These are phyloP conservation scores for Schizopygopsis malacanthus DNA, from an alignment of 2,797 vertebrate species.

Conservation along the genomic window DNA sequence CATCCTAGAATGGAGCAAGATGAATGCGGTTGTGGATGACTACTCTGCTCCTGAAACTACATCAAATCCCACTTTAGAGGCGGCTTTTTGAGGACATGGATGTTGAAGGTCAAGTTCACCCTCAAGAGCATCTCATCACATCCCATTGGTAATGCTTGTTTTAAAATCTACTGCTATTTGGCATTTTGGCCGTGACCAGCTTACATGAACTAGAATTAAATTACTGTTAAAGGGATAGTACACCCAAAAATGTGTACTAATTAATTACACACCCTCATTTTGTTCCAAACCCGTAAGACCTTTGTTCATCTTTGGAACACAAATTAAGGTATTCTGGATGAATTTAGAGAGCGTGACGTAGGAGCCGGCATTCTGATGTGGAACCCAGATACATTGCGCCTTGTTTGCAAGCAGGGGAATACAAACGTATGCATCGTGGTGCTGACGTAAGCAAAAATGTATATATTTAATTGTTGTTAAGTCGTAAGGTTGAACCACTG, in stretches of 20 bases:
- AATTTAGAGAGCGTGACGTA: background rate
- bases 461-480: no score
- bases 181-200: background rate
- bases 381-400: no score
- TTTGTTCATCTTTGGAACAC: no score
- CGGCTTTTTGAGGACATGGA: background rate
- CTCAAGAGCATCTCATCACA: background rate
- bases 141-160: background rate
- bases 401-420: no score
- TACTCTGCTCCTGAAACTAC: background rate
- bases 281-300: background rate
- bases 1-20: background rate
- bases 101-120: background rate
- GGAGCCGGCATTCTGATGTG: no score
- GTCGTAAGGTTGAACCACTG: no score
- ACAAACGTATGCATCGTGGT: no score
- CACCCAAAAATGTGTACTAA: background rate
- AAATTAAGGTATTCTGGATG: background rate
- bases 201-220: background rate
- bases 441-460: no score
- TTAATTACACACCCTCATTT: background rate
- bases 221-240: background rate
- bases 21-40: background rate
- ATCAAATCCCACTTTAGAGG: background rate
- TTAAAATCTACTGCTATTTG: background rate